Base-by-base conservation (phyloP, 2,888 invertebrate species). In the Gortyna flavago region DNA sequence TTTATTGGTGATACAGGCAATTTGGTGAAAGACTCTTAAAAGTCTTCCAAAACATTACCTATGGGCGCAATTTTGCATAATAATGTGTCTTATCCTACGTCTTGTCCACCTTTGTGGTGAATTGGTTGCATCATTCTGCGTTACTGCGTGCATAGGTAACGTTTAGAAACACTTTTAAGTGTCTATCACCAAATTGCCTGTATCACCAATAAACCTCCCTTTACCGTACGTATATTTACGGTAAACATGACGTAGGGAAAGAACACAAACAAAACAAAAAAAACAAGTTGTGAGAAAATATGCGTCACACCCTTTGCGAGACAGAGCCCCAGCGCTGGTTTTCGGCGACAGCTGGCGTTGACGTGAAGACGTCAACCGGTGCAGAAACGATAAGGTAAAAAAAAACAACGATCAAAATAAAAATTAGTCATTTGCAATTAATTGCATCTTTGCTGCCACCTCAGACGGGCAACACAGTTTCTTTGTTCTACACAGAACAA, bases 401-500 rank as follows among this genome's bases (percentile, higher is more conserved):
- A 48, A 54, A 54, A 25, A 18, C 25, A 25, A 25, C 25, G 25
- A 54, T 9, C 0, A 54, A 54, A 54, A 54, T 54, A 25, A 51
- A 51, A 51, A 21, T 21, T 51, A 25, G 25, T 9, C 2, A 57
- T 57, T 18, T 35, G 44, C 3, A 21, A 8, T 54, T 25, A 29
- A 61, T 41, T 25, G 8, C 16, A 48, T 32, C 25, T 41, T 38
- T 9, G 18, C 32, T 7, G 3, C 41, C 57, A 38, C 41, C 7
- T 32, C n/a, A 44, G 77, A 66, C 35, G n/a, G 9, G 32, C 18
- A 59, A 25, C 8, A 69, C 5, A 41, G 48, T 81, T 72, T 54
- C 81, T 70, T 85, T 77, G 72, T 85, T 35, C n/a, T 2, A 21
- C 2, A 62, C 44, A 70, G 29, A 61, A 72, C 79, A 83, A 67